Conservation (phyloP, 2,888 invertebrate genomes). For the Steromphala cineraria region DNA sequence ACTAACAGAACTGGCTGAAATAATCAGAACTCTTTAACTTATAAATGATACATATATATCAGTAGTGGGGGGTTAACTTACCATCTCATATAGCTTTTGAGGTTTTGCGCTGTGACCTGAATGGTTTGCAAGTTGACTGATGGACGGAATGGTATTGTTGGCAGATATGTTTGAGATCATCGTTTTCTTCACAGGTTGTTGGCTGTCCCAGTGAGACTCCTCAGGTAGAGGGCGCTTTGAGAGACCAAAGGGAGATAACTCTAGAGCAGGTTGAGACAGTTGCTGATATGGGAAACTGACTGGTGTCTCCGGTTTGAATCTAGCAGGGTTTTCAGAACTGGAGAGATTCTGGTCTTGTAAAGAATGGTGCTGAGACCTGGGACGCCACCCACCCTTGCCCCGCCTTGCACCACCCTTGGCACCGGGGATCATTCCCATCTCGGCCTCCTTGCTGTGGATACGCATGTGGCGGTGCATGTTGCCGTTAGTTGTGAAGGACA, state of each 20-base stretch:
- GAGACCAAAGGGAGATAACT: not conserved
- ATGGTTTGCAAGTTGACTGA: too few species aligned
- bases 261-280: not conserved
- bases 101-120: too few species aligned
- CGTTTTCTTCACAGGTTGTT: not conserved
- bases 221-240: not conserved
- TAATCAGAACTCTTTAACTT: too few species aligned
- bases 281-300: not conserved
- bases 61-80: too few species aligned
- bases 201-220: not conserved
- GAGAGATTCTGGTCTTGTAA: not conserved
- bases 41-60: too few species aligned
- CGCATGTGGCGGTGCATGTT: conserved; percentile 90
- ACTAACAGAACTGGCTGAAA: not conserved
- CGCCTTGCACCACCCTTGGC: not conserved
- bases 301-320: not conserved
- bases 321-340: not conserved
- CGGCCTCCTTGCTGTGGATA: conserved; percentile 79
- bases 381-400: conserved; percentile 2
- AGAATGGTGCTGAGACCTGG: not conserved
- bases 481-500: conserved; percentile 89
- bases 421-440: not conserved
- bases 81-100: too few species aligned
- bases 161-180: not conserved
- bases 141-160: too few species aligned